Conservation (phyloP, 2,113 vertebrate species). For the Leptosomus discolor region DNA sequence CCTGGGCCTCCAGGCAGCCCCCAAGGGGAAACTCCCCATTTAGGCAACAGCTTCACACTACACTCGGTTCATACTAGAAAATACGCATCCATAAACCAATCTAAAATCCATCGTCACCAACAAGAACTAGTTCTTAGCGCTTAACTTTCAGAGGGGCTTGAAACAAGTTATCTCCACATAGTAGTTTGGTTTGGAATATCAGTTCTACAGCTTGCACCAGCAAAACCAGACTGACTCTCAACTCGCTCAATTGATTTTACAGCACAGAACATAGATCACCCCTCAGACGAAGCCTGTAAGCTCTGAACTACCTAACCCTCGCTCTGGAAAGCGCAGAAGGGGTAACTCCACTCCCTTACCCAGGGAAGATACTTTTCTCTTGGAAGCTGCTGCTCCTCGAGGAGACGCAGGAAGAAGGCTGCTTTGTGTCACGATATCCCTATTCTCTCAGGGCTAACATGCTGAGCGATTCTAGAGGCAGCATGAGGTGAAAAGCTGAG, state of each 20-base stretch:
- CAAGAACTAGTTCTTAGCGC: not conserved
- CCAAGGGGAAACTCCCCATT: not conserved
- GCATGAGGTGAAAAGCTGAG: not conserved
- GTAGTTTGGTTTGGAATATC: rapidly evolving
- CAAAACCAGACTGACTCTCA: not conserved
- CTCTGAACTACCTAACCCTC: not conserved
- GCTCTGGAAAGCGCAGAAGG: rapidly evolving
- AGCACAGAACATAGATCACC: not conserved
- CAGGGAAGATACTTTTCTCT: not conserved
- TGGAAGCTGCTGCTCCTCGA: not conserved
- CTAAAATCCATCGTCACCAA: not conserved
- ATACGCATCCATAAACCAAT: not conserved
- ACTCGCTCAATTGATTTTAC: not conserved
- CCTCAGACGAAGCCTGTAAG: not conserved
- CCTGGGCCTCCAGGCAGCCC: not conserved
- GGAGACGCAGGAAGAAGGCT: not conserved
- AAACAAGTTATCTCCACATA: not conserved
- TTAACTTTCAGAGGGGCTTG: not conserved
- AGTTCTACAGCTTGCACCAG: not conserved
- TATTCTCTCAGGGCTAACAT: not conserved
- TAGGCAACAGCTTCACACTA: not conserved
- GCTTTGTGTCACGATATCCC: rapidly evolving
- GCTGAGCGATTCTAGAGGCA: not conserved
- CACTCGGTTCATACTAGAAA: rapidly evolving
- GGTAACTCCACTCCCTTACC: not conserved